Percentiles rank a stretch among this genome's conserved stretches.
Conservation (phyloP, 2,888 invertebrate species). For the Rhabditophanes sp. region DNA sequence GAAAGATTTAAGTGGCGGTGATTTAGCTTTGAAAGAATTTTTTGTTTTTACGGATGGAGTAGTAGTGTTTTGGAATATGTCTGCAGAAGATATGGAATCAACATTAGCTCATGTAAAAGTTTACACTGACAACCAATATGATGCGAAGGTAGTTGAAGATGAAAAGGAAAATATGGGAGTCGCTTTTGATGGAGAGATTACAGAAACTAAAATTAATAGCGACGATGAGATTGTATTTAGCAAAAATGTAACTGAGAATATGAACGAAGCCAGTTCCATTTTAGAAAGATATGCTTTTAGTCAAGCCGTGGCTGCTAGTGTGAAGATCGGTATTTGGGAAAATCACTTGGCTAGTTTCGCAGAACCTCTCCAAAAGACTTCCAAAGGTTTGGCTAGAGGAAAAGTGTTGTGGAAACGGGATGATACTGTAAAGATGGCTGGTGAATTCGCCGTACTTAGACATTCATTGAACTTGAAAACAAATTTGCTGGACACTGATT, state of each 20-base stretch:
- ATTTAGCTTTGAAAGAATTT: constrained; percentile 16
- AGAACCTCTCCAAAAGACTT: constrained; percentile 59
- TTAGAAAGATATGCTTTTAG: constrained; percentile 83
- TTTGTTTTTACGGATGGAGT: constrained; percentile 35
- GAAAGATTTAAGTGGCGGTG: constrained; percentile 22
- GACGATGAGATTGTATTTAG: too few relatives aligned
- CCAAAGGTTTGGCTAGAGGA: constrained; percentile 17
- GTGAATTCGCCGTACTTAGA: constrained; percentile 36
- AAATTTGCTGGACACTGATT: constrained; percentile 80
- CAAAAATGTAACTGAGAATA: constrained; percentile 3
- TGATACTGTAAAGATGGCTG: constrained; percentile 25
- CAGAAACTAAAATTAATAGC: too few relatives aligned
- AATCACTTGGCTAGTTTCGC: constrained; percentile 66
- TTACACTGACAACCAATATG: too few relatives aligned
- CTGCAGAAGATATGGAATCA: constrained; percentile 2
- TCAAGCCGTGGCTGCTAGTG: constrained; percentile 78
- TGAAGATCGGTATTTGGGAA: constrained; percentile 87
- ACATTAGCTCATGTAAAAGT: too few relatives aligned
- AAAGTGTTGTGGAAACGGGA: constrained; percentile 28
- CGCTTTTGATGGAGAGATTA: too few relatives aligned
- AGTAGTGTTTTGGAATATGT: constrained; percentile 34
- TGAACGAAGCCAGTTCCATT: constrained; percentile 13
- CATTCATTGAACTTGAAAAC: constrained; percentile 81
- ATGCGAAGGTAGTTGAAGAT: too few relatives aligned
- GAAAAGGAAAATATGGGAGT: too few relatives aligned